Evolutionary conservation across 2,113 vertebrate genomes (phyloP).

Genomic region (Sorex fumeus): DNA sequence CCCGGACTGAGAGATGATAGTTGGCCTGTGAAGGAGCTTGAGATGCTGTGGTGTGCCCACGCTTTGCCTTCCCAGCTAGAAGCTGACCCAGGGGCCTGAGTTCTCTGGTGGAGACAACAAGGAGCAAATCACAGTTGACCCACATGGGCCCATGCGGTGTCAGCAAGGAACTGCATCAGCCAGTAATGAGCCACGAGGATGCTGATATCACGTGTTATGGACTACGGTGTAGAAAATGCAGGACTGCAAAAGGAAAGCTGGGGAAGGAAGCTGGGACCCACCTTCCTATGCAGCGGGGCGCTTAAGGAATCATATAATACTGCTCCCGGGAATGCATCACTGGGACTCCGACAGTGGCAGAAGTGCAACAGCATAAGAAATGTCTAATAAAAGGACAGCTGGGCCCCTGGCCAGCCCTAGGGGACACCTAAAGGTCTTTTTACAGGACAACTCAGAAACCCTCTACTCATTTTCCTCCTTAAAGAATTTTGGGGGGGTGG

Average conservation of each 20-base stretch:
- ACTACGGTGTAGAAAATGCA: too few relatives aligned
- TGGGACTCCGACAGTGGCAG: neutral
- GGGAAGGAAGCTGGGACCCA: neutral
- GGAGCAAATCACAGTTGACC: neutral
- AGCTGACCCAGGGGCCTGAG: neutral
- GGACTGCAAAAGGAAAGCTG: neutral
- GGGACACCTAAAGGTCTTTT: neutral
- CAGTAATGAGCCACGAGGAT: neutral
- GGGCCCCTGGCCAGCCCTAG: neutral
- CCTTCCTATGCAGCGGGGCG: neutral
- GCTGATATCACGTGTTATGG: neutral
- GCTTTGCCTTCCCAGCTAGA: neutral
- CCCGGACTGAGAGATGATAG: conserved; percentile 19
- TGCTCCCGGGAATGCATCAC: too few relatives aligned
- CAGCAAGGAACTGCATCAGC: neutral
- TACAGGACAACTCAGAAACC: neutral
- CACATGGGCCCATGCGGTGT: too few relatives aligned
- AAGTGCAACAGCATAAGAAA: neutral
- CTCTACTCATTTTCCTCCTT: neutral
- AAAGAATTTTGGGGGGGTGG: neutral
- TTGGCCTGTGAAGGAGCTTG: neutral
- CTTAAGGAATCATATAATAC: too few relatives aligned
- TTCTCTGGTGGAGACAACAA: neutral
- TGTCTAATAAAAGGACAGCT: neutral
- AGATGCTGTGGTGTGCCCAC: neutral